Percentiles rank a stretch among this genome's conserved stretches.
Evolutionary conservation across 2,113 vertebrate genomes (phyloP).

Genomic region (Sylvilagus bachmani): DNA sequence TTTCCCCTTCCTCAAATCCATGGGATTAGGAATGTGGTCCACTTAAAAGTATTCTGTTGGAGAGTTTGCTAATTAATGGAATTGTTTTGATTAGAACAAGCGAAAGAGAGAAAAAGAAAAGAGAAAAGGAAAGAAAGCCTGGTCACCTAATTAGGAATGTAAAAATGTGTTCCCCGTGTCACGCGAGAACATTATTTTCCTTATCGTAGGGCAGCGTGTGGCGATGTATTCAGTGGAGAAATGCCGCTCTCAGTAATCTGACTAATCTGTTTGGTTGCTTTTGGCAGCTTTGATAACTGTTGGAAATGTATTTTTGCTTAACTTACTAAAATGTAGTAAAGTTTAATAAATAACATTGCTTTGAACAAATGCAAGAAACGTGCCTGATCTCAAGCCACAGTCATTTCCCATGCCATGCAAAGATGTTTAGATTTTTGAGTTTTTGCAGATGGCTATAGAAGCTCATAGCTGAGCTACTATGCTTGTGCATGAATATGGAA

Average conservation of each 20-base stretch:
- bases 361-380: constrained; percentile 89
- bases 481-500: constrained; percentile 81
- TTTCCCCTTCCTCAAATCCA: background rate
- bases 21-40: constrained; percentile 28
- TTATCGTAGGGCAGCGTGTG: constrained; percentile 48
- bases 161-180: constrained; percentile 83
- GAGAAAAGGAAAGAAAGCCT: background rate
- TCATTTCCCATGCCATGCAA: constrained; percentile 71
- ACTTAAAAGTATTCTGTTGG: constrained; percentile 39
- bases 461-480: constrained; percentile 70
- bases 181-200: constrained; percentile 68
- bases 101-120: background rate
- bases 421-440: constrained; percentile 57
- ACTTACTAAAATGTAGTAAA: constrained; percentile 86
- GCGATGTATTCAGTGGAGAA: constrained; percentile 26
- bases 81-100: constrained; percentile 49
- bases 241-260: constrained; percentile 81
- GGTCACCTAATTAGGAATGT: constrained; percentile 77
- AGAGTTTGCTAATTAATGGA: constrained; percentile 20
- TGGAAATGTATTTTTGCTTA: constrained; percentile 85
- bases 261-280: constrained; percentile 89
- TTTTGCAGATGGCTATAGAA: constrained; percentile 76
- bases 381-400: constrained; percentile 89
- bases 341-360: constrained; percentile 85
- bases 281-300: constrained; percentile 88